Evolutionary conservation across 92 coral and sea anemone species (phyloP), one percentile per base, ranked within the genome.

Genomic region (Palythoa grandiflora): DNA sequence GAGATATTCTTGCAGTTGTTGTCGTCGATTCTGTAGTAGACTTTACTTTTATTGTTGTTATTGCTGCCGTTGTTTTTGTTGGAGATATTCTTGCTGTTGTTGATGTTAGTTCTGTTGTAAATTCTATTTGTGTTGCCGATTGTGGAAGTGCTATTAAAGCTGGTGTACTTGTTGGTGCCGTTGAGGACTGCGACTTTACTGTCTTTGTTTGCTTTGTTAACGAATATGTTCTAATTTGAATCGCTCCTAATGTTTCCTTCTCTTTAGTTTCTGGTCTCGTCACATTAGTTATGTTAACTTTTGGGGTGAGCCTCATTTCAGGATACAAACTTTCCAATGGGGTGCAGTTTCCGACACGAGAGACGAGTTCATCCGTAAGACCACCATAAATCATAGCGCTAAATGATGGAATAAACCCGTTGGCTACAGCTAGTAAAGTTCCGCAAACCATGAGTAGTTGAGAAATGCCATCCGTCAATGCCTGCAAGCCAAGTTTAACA

Each of bases 361-460:
- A 57, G 78, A 81, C 68, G 47, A 97, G 94, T 72, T 95, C 97
- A 59, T 97, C 97, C 0, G 96, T 94, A 14, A 97, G 89, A n/a
- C 91, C 88, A 1, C 99, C 98, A 83, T 93, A 95, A 12, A 95
- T 96, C 88, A 97, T 88, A 84, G 95, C 93, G 17, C 96, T 93
- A 40, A 97, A 86, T 4, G 99, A 92, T 0, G 98, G 99, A 38
- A 97, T 95, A 51, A 97, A 84, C 10, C 99, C 99, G 80, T 97
- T 97, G 35, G 92, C 89, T 11, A 97, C 92, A 48, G 99, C 99
- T 72, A 97, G 91, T 1, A 94, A 90, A 48, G 99, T 93, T 12
- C 99, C 99, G 81, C 93, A 88, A 68, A 97, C 84, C 94, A 95
- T 84, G 15, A 97, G 95, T 14, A 93, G 90, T 72, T 89, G 96